Base-by-base conservation (phyloP, 2,888 invertebrate species). In the Hyalella azteca region DNA sequence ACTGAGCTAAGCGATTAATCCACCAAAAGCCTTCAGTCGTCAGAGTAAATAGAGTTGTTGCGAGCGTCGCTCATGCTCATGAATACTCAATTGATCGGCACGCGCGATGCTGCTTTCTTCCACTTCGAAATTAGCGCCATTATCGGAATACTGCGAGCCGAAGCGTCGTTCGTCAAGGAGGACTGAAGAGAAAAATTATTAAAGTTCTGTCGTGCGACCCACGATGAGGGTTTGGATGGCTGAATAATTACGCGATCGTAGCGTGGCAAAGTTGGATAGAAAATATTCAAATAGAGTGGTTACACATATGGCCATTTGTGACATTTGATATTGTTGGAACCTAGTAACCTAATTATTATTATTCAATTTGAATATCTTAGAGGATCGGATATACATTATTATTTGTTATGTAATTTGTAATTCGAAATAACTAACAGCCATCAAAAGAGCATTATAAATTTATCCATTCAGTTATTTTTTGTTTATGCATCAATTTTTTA, bases 91-190 rank as follows among this genome's bases (percentile, higher is more conserved):
- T 66, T 66, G 66, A 66, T 66, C 66, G 36, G 22, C 66, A 66
- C 66, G 66, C 36, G 66, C 66, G 66, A 66, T 66, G 66, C 36
- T 66, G 66, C 66, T 66, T 66, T 66, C 59, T 66, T 66, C 66
- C 39, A 66, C 36, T 5, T 66, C n/a, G 29, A 66, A 66, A 66
- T 66, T 66, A 66, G 66, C 39, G 36, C 66, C 66, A 36, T 66
- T 66, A 66, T 66, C 66, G 66, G 66, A 7, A 66, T 36, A 22
- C 19, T 32, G 66, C 32, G 19, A 66, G 66, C n/a, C n/a, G n/a
- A n/a, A n/a, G 66, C 36, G 29, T 22, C 54, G 54, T 54, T 54
- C 29, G 29, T 54, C 7, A 11, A 54, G 54, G 26, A 22, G 29
- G 54, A 54, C 29, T 54, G 5, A 26, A 26, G 4, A 22, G 26